phyloP scores from a whole-genome alignment of 2,888 invertebrate genomes.

The Eristalis arbustorum region DNA sequence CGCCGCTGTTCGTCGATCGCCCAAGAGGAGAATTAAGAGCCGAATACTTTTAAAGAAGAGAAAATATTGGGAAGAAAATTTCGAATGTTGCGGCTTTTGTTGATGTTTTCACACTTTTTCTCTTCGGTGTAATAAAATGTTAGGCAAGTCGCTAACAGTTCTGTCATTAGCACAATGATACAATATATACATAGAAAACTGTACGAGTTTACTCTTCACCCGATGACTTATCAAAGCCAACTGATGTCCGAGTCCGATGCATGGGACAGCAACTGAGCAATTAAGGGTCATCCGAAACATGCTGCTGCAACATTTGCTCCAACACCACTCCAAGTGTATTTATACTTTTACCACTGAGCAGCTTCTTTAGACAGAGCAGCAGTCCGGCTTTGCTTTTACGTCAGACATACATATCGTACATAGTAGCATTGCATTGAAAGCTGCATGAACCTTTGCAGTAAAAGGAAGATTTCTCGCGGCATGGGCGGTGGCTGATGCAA shows the following conservation, averaged over 20 bases:
- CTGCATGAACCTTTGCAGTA: slow-evolving; percentile 4
- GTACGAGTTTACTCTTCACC: slow-evolving; percentile 39
- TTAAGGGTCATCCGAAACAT: slow-evolving; percentile 63
- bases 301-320: slow-evolving; percentile 66
- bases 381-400: background rate
- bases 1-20: slow-evolving; percentile 38
- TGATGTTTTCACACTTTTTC: background rate
- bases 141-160: background rate
- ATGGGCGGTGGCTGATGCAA: slow-evolving; percentile 54
- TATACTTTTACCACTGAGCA: background rate
- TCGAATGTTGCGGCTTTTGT: slow-evolving; percentile 3
- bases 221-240: slow-evolving; percentile 52
- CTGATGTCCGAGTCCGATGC: slow-evolving; percentile 47
- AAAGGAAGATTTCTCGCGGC: slow-evolving; percentile 14
- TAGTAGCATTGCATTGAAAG: slow-evolving; percentile 3
- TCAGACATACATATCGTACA: background rate
- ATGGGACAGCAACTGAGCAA: slow-evolving; percentile 36
- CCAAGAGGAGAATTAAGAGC: slow-evolving; percentile 41
- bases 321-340: slow-evolving; percentile 3
- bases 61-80: slow-evolving; percentile 52
- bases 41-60: slow-evolving; percentile 46
- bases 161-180: background rate
- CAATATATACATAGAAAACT: slow-evolving; percentile 12
- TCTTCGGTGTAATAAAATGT: slow-evolving; percentile 9
- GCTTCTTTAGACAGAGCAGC: background rate